Evolutionary conservation across 92 coral and sea anemone species (phyloP), one percentile per base, ranked within the genome.

Genomic region (Actinostola sp.): DNA sequence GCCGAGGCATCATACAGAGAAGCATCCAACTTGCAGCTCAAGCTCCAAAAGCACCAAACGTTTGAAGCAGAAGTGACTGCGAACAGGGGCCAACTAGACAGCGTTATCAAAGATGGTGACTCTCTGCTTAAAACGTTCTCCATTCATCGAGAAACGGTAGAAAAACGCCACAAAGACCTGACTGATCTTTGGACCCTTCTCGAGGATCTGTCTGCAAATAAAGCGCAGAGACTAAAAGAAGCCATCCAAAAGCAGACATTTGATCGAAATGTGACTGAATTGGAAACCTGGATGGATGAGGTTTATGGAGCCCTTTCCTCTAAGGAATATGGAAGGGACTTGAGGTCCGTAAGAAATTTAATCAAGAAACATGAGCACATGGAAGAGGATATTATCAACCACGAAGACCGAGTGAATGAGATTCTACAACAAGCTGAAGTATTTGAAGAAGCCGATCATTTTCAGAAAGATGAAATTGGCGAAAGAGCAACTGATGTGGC

Each of bases 1-100:
- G 84, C 89, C 26, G 98, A 91, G 52, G 91, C 92, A 13, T 93
- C 98, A 2, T 91, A 93, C 83, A 72, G 93, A 68, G 98, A 93
- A 82, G 92, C 94, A 0, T 83, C 89, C 13, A 85, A 93, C 78
- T 77, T 93, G 27, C 81, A 83, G 49, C 92, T 88, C 53, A 91
- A 91, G 28, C 85, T 88, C 26, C 97, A 93, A 66, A 93, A 93
- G 43, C 98, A 93, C 75, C 91, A 91, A 50, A 73, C 98, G 19
- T 91, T 93, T 55, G 97, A 93, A 70, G 97, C 98, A 14, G 98
- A 93, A 77, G 58, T 93, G 1, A 70, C 88, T 5, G 98, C 98
- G 1, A 91, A 85, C 71, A 78, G 81, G 29, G 89, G 90, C 24
- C 94, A 92, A 34, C 86, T 93, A 12, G 97, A 93, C 46, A 84